phyloP scores from a whole-genome alignment of 2,113 vertebrate genomes.

The Tetrax tetrax region DNA sequence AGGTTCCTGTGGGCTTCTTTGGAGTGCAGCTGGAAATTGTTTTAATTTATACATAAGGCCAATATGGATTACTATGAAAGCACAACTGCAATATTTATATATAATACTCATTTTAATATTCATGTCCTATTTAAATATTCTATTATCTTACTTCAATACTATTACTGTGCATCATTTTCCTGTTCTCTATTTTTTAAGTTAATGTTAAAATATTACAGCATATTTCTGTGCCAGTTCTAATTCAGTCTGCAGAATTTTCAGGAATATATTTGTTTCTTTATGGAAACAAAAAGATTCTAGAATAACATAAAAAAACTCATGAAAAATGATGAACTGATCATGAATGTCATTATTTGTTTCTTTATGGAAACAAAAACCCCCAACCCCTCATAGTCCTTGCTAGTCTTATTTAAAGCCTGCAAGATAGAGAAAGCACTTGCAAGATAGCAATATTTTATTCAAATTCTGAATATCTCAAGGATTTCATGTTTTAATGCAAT shows the following conservation, averaged over 20 bases:
- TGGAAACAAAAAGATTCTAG: neutral
- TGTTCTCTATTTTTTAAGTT: neutral
- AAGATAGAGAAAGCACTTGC: neutral
- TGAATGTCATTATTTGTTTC: neutral
- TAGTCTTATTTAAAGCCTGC: slow-evolving; percentile 39
- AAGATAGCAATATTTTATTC: neutral
- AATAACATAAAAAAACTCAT: neutral
- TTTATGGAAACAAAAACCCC: neutral
- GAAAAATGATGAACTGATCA: neutral
- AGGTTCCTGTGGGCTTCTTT: neutral
- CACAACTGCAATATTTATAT: neutral
- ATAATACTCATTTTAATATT: neutral
- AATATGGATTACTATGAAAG: neutral
- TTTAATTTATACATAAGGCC: neutral
- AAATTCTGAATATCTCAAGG: neutral
- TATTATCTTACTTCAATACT: neutral
- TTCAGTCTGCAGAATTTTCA: neutral
- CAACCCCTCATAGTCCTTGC: neutral
- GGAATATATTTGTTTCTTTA: slow-evolving; percentile 27
- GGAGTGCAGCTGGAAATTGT: neutral
- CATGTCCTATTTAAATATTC: neutral
- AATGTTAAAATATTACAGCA: neutral
- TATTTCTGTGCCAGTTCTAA: neutral
- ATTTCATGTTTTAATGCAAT: neutral
- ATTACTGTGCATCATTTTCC: neutral